Evolutionary conservation across 1,140 invertebrate species (phyloP), one percentile per base, ranked within the genome.

Genomic region (Brachionus calyciflorus): DNA sequence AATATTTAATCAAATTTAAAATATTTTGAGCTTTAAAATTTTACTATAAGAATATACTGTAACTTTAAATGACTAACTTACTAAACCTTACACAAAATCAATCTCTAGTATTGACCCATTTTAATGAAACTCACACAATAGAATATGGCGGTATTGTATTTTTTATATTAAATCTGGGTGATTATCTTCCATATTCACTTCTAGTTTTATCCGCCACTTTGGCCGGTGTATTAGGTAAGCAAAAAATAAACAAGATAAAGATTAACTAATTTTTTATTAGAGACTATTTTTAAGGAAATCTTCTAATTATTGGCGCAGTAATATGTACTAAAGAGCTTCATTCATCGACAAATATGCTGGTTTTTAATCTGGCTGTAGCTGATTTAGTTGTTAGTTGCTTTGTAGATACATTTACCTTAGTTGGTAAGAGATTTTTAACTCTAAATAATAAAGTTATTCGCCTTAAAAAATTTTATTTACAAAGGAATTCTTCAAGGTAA

Each of bases 331-430:
- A 73, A 73, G 69, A 73, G 17, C 77, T 78, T 41, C 77, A 49
- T 12, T 46, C 78, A 28, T 77, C 79, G 1, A 82, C 81, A 12
- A 81, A 80, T 26, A 78, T 80, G 5, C 83, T 84, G 60, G 79
- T 83, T 70, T 76, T 84, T 3, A 84, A 84, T 73, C 69, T 84
- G 1, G 81, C 82, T 7, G 40, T 83, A 0, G 82, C 83, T 14
- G 83, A 84, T 77, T 55, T 83, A 0, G 81, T 81, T 75, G 80
- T 84, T 0, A 77, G 81, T 9, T 79, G 76, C 7, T 41, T 84
- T 26, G 82, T 81, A 30, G 81, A 83, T 26, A 82, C 83, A 3
- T 80, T 83, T 77, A 83, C 81, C 53, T 80, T 83, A 24, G 57
- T 83, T 10, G 83, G 83, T 84, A 33, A 60, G 55, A 57, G n/a